A percentile compares a stretch with the other conserved stretches of the same genome.
These are phyloP conservation scores for Mylabris sibirica DNA, from an alignment of 2,888 invertebrate species.

Conservation along the genomic window DNA sequence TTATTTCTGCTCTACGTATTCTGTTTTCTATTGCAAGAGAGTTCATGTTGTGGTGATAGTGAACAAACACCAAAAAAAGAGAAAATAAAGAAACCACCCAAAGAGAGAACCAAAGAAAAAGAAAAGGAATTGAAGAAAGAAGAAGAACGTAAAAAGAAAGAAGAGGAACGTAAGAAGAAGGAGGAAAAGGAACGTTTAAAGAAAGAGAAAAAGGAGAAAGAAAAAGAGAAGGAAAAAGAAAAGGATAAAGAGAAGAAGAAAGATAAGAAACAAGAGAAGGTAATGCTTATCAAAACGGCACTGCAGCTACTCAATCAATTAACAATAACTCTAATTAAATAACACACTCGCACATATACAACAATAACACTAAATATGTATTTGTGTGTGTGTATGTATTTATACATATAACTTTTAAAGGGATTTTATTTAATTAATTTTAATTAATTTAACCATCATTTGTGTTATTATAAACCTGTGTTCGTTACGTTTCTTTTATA, in stretches of 20 bases:
- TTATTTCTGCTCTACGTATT: conserved; percentile 92
- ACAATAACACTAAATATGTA: not conserved
- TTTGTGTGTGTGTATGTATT: not conserved
- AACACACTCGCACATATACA: not conserved
- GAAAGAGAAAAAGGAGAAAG: conserved; percentile 66
- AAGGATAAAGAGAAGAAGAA: conserved; percentile 53
- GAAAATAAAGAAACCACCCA: conserved; percentile 57
- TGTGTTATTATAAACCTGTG: conserved; percentile 22
- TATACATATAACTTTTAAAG: conserved; percentile 5
- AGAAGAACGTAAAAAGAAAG: conserved; percentile 63
- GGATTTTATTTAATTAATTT: conserved; percentile 62
- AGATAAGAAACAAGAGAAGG: conserved; percentile 64
- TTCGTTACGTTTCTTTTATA: conserved; percentile 44
- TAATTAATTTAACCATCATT: conserved; percentile 40
- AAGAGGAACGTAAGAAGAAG: conserved; percentile 66
- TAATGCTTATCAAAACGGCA: conserved; percentile 39
- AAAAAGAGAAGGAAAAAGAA: conserved; percentile 68
- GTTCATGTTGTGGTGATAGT: conserved; percentile 80
- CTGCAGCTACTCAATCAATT: not conserved
- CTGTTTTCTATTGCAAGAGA: conserved; percentile 92
- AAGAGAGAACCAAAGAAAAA: conserved; percentile 53
- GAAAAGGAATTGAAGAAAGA: conserved; percentile 66
- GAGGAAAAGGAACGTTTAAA: conserved; percentile 70
- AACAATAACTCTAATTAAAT: not conserved
- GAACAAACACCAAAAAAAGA: conserved; percentile 66